phyloP scores from a whole-genome alignment of 2,113 vertebrate species.

The Micronisus gabar region DNA sequence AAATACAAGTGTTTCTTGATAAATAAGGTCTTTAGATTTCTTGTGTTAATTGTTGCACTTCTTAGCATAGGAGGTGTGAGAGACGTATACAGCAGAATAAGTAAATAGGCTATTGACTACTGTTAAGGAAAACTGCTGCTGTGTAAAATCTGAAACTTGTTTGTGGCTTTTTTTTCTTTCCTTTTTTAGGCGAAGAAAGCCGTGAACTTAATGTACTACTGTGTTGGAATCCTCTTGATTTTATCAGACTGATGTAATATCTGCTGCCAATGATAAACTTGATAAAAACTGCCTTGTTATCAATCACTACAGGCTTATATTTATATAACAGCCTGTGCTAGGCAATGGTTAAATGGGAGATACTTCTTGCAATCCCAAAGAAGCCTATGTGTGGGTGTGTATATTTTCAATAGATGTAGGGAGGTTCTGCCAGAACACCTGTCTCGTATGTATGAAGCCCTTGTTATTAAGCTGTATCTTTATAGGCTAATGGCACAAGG shows the following conservation, averaged over 20 bases:
- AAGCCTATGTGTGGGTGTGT: background rate
- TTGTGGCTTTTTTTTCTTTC: background rate
- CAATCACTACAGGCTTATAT: background rate
- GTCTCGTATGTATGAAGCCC: background rate
- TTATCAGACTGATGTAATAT: background rate
- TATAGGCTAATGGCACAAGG: background rate
- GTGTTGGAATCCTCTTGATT: background rate
- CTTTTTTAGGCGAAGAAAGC: slow-evolving; percentile 85
- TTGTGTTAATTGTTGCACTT: background rate
- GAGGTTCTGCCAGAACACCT: background rate
- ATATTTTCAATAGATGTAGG: background rate
- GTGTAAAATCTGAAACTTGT: background rate
- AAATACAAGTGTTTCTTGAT: background rate
- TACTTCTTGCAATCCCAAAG: background rate
- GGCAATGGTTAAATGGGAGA: background rate
- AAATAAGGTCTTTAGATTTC: background rate
- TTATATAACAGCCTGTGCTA: background rate
- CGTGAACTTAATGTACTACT: slow-evolving; percentile 47
- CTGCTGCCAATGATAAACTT: background rate
- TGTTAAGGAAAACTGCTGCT: background rate
- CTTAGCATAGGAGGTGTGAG: background rate
- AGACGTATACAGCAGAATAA: background rate
- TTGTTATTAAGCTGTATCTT: slow-evolving; percentile 15
- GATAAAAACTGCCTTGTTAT: background rate
- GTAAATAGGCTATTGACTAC: background rate